A percentile compares a stretch with the other conserved stretches of the same genome.
Evolutionary conservation across 1,140 invertebrate genomes (phyloP).

Genomic region (Frieseomelitta varia): DNA sequence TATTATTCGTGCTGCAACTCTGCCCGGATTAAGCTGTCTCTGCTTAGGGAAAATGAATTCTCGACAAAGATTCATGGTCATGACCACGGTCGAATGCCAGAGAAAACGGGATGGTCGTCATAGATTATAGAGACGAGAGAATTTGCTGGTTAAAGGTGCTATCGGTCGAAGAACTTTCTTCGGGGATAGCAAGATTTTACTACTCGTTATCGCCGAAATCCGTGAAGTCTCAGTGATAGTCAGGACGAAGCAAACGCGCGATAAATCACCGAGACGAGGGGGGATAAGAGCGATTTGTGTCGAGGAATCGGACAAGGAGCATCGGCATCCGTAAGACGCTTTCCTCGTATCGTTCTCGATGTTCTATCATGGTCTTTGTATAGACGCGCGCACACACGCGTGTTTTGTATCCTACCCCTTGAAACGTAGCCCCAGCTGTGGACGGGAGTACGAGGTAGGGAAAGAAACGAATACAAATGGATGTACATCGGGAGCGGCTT

Average conservation of each 20-base stretch:
- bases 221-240: background rate
- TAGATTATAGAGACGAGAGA: background rate
- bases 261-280: slow-evolving; percentile 23
- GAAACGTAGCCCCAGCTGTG: slow-evolving; percentile 4
- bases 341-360: slow-evolving; percentile 31
- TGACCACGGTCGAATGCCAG: background rate
- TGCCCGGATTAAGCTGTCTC: slow-evolving; percentile 51
- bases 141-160: background rate
- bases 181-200: background rate
- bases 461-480: slow-evolving; percentile 48
- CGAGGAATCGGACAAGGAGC: background rate
- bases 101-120: background rate
- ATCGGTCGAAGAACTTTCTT: background rate
- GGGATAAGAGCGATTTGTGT: slow-evolving; percentile 30
- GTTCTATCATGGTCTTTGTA: slow-evolving; percentile 4
- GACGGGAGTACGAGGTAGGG: background rate
- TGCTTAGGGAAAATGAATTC: slow-evolving; percentile 54
- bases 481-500: slow-evolving; percentile 40
- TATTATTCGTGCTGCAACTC: slow-evolving; percentile 28
- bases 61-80: slow-evolving; percentile 57
- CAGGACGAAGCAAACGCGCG: background rate
- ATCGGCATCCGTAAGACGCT: slow-evolving; percentile 21
- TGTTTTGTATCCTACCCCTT: background rate
- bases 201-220: background rate
- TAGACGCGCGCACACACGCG: background rate